These are phyloP conservation scores for Cynoglossus semilaevis DNA, from an alignment of 2,113 vertebrate species.

Conservation along the genomic window DNA sequence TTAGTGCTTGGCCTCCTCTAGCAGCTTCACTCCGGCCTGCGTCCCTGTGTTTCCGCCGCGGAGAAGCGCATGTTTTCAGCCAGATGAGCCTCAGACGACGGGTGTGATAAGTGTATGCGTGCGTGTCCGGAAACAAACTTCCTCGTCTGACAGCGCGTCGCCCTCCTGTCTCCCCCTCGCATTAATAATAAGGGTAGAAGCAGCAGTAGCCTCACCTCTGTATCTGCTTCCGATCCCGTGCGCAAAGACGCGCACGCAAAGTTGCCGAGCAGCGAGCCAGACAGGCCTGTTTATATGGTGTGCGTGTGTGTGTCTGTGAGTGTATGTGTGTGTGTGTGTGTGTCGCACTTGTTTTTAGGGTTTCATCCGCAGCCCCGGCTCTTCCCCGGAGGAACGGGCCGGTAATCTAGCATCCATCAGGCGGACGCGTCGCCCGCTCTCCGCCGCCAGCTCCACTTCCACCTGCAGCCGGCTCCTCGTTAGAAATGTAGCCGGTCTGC, in stretches of 20 bases:
- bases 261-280: slow-evolving; percentile 1
- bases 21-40: slow-evolving; percentile 31
- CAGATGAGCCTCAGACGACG: slow-evolving; percentile 54
- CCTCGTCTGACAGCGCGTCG: slow-evolving; percentile 69
- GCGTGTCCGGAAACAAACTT: slow-evolving; percentile 47
- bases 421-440: not conserved
- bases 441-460: slow-evolving; percentile 28
- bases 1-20: slow-evolving; percentile 35
- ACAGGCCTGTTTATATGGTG: slow-evolving; percentile 30
- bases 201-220: slow-evolving; percentile 26
- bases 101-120: slow-evolving; percentile 30
- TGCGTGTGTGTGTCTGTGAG: not conserved
- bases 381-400: slow-evolving; percentile 11
- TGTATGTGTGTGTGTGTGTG: slow-evolving; percentile 17
- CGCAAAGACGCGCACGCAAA: slow-evolving; percentile 5
- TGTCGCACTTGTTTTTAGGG: slow-evolving; percentile 51
- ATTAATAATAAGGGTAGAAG: slow-evolving; percentile 2
- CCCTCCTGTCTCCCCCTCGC: slow-evolving; percentile 21
- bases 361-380: slow-evolving; percentile 27
- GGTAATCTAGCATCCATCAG: slow-evolving; percentile 11
- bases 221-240: not conserved
- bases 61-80: slow-evolving; percentile 28
- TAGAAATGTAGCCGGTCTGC: slow-evolving; percentile 36
- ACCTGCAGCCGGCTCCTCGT: slow-evolving; percentile 41
- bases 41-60: slow-evolving; percentile 25